Conservation (phyloP, 2,113 vertebrate genomes). For the Microcebus griseorufus region DNA sequence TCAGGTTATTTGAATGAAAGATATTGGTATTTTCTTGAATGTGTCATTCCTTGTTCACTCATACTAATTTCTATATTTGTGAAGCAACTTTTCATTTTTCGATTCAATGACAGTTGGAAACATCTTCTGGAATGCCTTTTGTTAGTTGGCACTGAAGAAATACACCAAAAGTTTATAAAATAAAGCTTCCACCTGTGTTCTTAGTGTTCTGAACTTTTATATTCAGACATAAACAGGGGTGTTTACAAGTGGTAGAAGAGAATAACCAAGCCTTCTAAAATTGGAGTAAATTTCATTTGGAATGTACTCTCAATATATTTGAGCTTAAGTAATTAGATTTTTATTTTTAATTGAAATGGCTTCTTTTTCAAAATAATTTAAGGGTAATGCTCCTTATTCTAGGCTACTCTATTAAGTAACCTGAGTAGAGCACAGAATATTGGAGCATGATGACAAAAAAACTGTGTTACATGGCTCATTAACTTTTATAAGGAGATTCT, state of each 20-base stretch:
- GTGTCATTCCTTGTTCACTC: neutral
- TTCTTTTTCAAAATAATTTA: neutral
- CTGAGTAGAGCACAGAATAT: neutral
- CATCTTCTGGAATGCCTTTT: neutral
- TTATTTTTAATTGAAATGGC: conserved; percentile 35
- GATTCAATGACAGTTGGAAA: neutral
- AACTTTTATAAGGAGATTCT: neutral
- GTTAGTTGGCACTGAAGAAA: neutral
- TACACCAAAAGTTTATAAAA: neutral
- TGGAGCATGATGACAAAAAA: neutral
- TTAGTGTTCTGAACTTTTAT: neutral
- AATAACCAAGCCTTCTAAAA: neutral
- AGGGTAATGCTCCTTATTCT: neutral
- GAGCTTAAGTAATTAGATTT: conserved; percentile 7
- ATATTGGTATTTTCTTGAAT: neutral
- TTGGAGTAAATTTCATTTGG: neutral
- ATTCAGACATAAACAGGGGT: neutral
- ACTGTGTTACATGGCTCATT: neutral
- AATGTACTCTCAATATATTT: neutral
- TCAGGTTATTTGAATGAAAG: conserved; percentile 16
- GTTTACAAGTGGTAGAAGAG: neutral
- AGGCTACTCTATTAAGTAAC: neutral
- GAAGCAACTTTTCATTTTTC: neutral
- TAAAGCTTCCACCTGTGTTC: neutral
- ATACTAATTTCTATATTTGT: neutral